These are phyloP conservation scores for Rhinolophus ferrumequinum DNA, from an alignment of 2,113 vertebrate species.

Conservation along the genomic window DNA sequence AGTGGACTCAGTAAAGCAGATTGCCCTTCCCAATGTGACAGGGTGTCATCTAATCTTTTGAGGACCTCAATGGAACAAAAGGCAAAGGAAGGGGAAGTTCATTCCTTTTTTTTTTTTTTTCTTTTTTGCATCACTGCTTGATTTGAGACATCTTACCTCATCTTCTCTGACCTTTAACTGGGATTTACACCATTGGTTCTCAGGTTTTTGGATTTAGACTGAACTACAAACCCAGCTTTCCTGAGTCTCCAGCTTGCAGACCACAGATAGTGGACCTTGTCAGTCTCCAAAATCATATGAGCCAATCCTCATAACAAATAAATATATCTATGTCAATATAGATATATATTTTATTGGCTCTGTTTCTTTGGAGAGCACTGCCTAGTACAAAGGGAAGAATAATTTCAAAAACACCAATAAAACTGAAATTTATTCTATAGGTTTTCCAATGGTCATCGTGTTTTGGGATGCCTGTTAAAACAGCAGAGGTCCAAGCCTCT, in stretches of 20 bases:
- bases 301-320: not conserved
- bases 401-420: not conserved
- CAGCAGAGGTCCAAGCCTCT: not conserved
- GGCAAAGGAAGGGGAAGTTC: not conserved
- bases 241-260: not conserved
- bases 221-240: not conserved
- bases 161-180: not conserved
- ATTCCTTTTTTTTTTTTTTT: not conserved
- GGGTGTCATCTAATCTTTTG: not conserved
- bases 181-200: not conserved
- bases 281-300: not conserved
- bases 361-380: not conserved
- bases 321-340: not conserved
- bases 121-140: not conserved
- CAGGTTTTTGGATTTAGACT: not conserved
- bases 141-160: not conserved
- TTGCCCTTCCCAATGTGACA: not conserved
- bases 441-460: not conserved
- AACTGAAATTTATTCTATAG: not conserved
- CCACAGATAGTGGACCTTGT: not conserved
- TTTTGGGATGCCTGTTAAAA: not conserved
- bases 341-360: not conserved
- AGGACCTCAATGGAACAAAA: not conserved
- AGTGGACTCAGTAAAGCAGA: not conserved
- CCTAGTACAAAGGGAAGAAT: not conserved